A percentile compares a stretch with the other conserved stretches of the same genome.
Evolutionary conservation across 2,113 vertebrate species (phyloP).

Genomic region (Ellobius talpinus): DNA sequence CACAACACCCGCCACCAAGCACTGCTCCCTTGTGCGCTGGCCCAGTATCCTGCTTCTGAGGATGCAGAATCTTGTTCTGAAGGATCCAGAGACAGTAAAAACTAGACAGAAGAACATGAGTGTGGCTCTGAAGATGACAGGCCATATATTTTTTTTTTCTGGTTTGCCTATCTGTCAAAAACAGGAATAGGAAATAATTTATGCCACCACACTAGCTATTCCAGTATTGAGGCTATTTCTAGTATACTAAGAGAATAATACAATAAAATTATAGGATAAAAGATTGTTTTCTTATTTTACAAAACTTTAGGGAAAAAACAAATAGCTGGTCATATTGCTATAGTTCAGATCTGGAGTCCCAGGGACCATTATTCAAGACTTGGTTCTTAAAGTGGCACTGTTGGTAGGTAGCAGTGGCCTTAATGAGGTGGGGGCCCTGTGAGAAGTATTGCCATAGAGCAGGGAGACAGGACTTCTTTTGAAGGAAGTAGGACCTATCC

Average conservation of each 20-base stretch:
- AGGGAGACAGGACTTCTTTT: neutral
- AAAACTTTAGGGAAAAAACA: neutral
- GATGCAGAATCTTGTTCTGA: neutral
- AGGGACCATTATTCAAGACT: neutral
- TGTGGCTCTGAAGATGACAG: neutral
- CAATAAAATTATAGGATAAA: neutral
- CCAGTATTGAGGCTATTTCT: neutral
- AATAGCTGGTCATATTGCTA: neutral
- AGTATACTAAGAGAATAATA: neutral
- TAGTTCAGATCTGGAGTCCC: neutral
- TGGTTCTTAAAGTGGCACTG: neutral
- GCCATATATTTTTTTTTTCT: neutral
- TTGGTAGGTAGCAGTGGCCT: neutral
- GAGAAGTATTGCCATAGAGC: neutral
- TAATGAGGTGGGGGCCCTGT: neutral
- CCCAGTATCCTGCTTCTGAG: neutral
- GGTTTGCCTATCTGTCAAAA: neutral
- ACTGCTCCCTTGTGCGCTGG: too few relatives aligned
- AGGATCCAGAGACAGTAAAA: neutral
- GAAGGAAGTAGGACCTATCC: neutral
- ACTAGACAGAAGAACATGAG: neutral
- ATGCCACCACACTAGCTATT: neutral
- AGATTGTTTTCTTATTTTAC: neutral
- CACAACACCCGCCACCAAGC: fast-evolving
- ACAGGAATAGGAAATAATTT: constrained; percentile 39